These are phyloP conservation scores for Drosophila baimaii DNA, from an alignment of 1,140 invertebrate genomes.

Conservation along the genomic window DNA sequence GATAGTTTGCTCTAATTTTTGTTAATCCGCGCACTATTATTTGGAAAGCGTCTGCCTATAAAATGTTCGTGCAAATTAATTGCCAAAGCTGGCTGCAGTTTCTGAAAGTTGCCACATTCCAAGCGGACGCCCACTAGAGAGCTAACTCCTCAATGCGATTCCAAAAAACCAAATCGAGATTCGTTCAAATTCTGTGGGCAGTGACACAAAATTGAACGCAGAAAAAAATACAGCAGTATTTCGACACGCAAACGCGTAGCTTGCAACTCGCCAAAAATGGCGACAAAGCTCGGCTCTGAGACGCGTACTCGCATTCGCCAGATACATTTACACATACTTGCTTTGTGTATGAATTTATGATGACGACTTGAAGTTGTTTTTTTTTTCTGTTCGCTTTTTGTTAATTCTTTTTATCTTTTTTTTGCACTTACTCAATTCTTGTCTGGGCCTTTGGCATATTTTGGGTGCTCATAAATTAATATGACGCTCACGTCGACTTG, in stretches of 20 bases:
- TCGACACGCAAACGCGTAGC: conserved; percentile 65
- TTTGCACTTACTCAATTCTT: conserved; percentile 64
- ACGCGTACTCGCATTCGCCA: conserved; percentile 37
- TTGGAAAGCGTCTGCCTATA: conserved; percentile 31
- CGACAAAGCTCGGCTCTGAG: conserved; percentile 30
- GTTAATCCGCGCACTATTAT: conserved; percentile 42
- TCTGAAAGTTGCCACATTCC: conserved; percentile 40
- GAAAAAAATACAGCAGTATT: conserved; percentile 33
- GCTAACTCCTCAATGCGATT: conserved; percentile 29
- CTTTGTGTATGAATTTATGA: conserved; percentile 57
- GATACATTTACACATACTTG: conserved; percentile 35
- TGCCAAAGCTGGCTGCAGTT: conserved; percentile 27
- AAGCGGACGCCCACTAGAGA: conserved; percentile 51
- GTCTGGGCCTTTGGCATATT: conserved; percentile 51
- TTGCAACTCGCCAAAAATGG: conserved; percentile 77
- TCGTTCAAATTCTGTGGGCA: conserved; percentile 53
- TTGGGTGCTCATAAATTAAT: conserved; percentile 64
- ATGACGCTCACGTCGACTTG: conserved; percentile 72
- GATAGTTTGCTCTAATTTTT: conserved; percentile 51
- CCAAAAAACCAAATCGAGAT: conserved; percentile 39
- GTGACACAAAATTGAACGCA: conserved; percentile 43
- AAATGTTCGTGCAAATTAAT: conserved; percentile 30
- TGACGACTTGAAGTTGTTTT: conserved; percentile 47
- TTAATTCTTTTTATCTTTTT: conserved; percentile 26
- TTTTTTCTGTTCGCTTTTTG: conserved; percentile 9